Conservation (phyloP, 2,888 invertebrate species). For the Abscondita cerata region DNA sequence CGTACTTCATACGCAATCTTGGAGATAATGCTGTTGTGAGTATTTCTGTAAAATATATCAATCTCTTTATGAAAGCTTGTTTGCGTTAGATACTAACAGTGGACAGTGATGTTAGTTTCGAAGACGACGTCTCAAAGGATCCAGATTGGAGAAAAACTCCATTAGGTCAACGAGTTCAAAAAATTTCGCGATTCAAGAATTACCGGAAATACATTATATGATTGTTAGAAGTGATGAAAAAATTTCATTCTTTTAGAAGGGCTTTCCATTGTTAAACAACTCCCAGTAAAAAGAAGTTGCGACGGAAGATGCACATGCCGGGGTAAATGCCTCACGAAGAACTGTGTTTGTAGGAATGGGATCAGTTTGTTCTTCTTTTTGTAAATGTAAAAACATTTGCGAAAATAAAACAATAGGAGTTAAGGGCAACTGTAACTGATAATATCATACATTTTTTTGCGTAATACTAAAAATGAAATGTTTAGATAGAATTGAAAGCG, state of each 20-base stretch:
- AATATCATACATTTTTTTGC: too few relatives aligned
- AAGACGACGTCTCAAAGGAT: conserved; percentile 61
- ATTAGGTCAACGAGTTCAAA: conserved; percentile 58
- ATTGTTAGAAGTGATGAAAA: conserved; percentile 7
- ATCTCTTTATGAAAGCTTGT: too few relatives aligned
- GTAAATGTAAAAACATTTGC: conserved; percentile 63
- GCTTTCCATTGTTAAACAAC: too few relatives aligned
- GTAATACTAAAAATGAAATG: too few relatives aligned
- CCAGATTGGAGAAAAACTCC: conserved; percentile 78
- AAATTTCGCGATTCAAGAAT: conserved; percentile 16
- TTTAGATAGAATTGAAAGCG: too few relatives aligned
- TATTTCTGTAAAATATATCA: too few relatives aligned
- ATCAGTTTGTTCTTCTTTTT: conserved; percentile 59
- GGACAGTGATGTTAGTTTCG: not conserved
- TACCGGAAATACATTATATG: too few relatives aligned
- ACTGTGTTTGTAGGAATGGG: conserved; percentile 68
- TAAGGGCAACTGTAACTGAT: too few relatives aligned
- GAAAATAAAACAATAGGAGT: too few relatives aligned
- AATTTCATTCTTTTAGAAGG: not conserved
- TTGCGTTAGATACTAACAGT: too few relatives aligned
- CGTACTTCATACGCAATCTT: too few relatives aligned
- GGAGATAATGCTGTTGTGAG: too few relatives aligned
- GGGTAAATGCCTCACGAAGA: conserved; percentile 64
- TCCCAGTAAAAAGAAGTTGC: conserved; percentile 61
- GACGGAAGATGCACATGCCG: conserved; percentile 70